A percentile compares a stretch with the other conserved stretches of the same genome.
These are phyloP conservation scores for Campylorhamphus procurvoides DNA, from an alignment of 2,113 vertebrate species.

Conservation along the genomic window DNA sequence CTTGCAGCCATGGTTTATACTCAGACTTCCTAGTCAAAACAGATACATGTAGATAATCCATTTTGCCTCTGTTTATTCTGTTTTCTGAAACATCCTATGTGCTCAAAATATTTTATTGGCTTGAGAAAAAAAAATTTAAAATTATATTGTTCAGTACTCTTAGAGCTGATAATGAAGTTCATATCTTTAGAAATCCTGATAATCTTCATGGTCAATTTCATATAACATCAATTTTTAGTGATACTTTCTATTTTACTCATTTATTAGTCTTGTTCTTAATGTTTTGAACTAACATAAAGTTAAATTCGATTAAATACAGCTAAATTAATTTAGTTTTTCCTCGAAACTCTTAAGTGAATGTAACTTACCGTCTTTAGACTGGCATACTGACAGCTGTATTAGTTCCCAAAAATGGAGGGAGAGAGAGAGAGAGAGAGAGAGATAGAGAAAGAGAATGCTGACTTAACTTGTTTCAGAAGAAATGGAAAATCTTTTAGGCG, in stretches of 20 bases:
- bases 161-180: neutral
- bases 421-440: neutral
- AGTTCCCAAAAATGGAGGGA: neutral
- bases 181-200: neutral
- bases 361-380: neutral
- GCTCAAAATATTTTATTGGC: neutral
- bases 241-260: neutral
- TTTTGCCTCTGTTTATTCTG: neutral
- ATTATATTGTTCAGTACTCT: neutral
- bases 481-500: slow-evolving; percentile 37
- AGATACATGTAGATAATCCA: neutral
- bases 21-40: neutral
- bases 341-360: neutral
- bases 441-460: neutral
- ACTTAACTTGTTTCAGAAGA: slow-evolving; percentile 36
- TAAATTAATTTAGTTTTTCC: slow-evolving; percentile 27
- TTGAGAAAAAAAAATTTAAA: neutral
- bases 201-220: neutral
- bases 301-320: slow-evolving; percentile 6
- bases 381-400: slow-evolving; percentile 3
- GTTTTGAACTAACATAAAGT: neutral
- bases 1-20: neutral
- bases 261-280: neutral
- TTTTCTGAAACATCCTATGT: neutral
- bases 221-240: neutral